Evolutionary conservation across 2,113 vertebrate genomes (phyloP).

Genomic region (Ginglymostoma cirratum): DNA sequence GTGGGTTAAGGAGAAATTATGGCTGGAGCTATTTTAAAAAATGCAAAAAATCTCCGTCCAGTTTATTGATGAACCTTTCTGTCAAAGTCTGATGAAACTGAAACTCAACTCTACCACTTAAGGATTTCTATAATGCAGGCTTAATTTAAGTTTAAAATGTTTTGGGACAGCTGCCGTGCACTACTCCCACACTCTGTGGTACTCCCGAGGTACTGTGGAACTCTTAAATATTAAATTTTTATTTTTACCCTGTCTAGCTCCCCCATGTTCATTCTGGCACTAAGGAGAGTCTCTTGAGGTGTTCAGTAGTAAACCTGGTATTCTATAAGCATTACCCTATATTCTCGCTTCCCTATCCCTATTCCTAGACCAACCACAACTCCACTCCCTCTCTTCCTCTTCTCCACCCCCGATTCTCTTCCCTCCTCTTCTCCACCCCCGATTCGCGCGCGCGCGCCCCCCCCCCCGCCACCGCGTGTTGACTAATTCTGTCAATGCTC

Average conservation of each 20-base stretch:
- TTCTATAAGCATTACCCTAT: slow-evolving; percentile 41
- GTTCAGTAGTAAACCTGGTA: background rate
- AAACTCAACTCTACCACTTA: background rate
- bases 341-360: slow-evolving; percentile 35
- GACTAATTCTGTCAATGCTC: background rate
- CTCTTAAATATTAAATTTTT: background rate
- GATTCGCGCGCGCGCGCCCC: no score
- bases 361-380: background rate
- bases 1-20: background rate
- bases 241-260: background rate
- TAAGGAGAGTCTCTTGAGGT: background rate
- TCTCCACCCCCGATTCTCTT: no score
- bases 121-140: background rate
- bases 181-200: background rate
- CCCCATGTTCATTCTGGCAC: background rate
- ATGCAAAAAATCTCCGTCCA: background rate
- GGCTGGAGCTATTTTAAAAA: background rate
- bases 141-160: background rate
- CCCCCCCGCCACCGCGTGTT: no score
- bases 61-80: background rate
- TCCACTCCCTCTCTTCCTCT: no score
- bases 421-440: no score
- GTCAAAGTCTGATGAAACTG: background rate
- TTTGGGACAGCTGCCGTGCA: background rate
- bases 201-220: background rate